These are phyloP conservation scores for Emydura subglobosa DNA, from an alignment of 2,113 vertebrate genomes.

Conservation along the genomic window DNA sequence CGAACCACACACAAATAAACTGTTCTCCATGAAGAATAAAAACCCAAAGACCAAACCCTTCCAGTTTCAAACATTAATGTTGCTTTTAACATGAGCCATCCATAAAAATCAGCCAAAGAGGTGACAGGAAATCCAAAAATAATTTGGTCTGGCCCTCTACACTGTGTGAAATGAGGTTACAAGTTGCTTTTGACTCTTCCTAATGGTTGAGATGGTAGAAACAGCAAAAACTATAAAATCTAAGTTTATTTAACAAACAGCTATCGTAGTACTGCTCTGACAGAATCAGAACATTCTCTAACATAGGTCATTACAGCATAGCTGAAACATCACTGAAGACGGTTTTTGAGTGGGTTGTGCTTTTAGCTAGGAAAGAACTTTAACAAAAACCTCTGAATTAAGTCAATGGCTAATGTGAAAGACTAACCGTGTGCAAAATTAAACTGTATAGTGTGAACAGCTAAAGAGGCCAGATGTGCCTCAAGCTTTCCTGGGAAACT, in stretches of 20 bases:
- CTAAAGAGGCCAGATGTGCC: conserved; percentile 54
- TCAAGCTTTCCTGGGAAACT: conserved; percentile 59
- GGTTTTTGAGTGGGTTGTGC: neutral
- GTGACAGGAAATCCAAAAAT: conserved; percentile 81
- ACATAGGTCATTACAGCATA: neutral
- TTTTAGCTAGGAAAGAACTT: neutral
- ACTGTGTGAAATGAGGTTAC: conserved; percentile 39
- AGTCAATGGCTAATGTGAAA: conserved; percentile 48
- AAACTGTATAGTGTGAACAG: conserved; percentile 15
- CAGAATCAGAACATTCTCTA: neutral
- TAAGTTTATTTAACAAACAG: neutral
- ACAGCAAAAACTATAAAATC: conserved; percentile 40
- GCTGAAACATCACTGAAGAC: conserved; percentile 15
- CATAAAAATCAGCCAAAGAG: conserved; percentile 74
- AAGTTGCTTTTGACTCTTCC: conserved; percentile 50
- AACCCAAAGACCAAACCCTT: conserved; percentile 67
- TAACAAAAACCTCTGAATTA: conserved; percentile 50
- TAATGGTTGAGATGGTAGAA: neutral
- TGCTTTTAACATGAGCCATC: conserved; percentile 81
- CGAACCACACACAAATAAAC: conserved; percentile 82
- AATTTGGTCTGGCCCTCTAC: conserved; percentile 59
- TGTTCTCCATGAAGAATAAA: conserved; percentile 77
- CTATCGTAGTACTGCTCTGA: neutral
- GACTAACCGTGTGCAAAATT: conserved; percentile 52
- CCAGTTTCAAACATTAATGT: conserved; percentile 80